These are phyloP conservation scores for Scotopteryx bipunctaria DNA, from an alignment of 2,888 invertebrate genomes.

Conservation along the genomic window DNA sequence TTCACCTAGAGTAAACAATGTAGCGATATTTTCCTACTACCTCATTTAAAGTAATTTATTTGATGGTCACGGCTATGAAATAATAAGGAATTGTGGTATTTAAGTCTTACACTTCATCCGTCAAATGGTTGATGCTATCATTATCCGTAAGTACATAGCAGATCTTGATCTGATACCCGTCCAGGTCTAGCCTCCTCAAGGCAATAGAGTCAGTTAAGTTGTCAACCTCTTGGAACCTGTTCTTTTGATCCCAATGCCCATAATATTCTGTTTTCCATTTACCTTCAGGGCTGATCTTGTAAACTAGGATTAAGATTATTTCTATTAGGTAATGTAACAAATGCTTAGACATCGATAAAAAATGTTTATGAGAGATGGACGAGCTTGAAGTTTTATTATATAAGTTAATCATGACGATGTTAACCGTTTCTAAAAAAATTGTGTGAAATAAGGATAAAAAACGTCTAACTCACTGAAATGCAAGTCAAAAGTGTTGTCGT, in stretches of 20 bases:
- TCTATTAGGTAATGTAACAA: no score
- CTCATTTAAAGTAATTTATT: no score
- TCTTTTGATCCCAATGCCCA: conserved; percentile 56
- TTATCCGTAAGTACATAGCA: conserved; percentile 85
- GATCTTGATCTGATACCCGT: conserved; percentile 71
- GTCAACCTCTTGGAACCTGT: conserved; percentile 45
- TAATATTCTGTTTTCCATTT: conserved; percentile 59
- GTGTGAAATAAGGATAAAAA: no score
- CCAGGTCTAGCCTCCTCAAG: conserved; percentile 72
- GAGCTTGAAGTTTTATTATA: no score
- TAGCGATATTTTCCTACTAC: no score
- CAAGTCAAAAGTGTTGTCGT: conserved; percentile 43
- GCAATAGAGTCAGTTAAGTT: conserved; percentile 50
- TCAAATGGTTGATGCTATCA: conserved; percentile 83
- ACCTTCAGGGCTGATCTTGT: conserved; percentile 53
- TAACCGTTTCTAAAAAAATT: no score
- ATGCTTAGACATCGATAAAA: no score
- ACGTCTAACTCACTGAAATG: conserved; percentile 58
- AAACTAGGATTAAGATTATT: conserved; percentile 71
- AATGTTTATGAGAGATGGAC: no score
- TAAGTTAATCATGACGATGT: no score
- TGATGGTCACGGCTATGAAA: no score
- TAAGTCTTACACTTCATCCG: conserved; percentile 81
- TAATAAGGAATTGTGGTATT: no score
- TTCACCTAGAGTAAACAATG: no score